Evolutionary conservation across 2,888 invertebrate species (phyloP).

Genomic region (Aphodius granarius): DNA sequence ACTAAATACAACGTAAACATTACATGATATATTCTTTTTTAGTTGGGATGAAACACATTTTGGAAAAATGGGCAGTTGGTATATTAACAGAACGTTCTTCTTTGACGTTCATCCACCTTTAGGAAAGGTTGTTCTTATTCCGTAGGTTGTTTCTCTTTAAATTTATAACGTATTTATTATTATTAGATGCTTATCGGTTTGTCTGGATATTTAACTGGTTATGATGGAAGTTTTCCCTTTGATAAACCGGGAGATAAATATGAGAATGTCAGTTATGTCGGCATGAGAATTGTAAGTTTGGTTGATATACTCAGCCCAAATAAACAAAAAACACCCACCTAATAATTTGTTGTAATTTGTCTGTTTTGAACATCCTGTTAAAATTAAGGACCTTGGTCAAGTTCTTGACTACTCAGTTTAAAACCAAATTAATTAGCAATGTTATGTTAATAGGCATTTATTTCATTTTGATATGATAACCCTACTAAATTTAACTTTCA

Average conservation of each 20-base stretch:
- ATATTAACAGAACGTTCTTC: conserved; percentile 95
- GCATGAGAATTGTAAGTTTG: conserved; percentile 85
- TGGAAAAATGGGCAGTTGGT: conserved; percentile 99
- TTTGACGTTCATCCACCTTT: conserved; percentile 98
- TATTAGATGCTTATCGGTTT: conserved; percentile 90
- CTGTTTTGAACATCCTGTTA: too few species aligned
- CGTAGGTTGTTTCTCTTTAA: conserved; percentile 3
- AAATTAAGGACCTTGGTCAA: too few species aligned
- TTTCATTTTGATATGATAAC: too few species aligned
- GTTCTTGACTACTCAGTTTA: background rate
- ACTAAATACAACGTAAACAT: conserved; percentile 15
- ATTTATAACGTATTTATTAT: conserved; percentile 39
- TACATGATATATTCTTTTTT: conserved; percentile 42
- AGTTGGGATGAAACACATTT: conserved; percentile 99
- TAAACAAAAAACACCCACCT: background rate
- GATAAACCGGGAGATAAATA: conserved; percentile 96
- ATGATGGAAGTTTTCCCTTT: conserved; percentile 92
- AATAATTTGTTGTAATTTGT: background rate
- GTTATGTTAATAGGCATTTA: too few species aligned
- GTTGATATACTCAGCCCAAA: conserved; percentile 5
- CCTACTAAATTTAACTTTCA: too few species aligned
- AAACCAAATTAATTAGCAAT: too few species aligned
- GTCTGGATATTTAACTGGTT: conserved; percentile 89
- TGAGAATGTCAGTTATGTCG: conserved; percentile 82
- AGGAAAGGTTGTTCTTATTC: conserved; percentile 74